phyloP scores from a whole-genome alignment of 1,140 invertebrate species.

The Aphelinus certus region DNA sequence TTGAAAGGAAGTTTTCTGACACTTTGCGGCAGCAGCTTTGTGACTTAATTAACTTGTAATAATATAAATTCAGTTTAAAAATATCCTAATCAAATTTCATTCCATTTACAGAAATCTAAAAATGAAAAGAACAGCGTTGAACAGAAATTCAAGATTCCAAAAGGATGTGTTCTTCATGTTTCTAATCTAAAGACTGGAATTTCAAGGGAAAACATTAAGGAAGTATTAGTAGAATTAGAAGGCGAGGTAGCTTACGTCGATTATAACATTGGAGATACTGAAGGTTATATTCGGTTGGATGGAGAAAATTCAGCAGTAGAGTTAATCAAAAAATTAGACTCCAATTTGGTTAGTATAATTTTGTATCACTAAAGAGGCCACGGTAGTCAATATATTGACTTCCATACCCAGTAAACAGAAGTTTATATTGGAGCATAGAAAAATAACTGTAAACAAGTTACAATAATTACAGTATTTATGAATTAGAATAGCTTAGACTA shows the following conservation, averaged over 20 bases:
- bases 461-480: no score
- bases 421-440: no score
- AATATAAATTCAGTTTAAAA: no score
- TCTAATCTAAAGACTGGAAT: conserved; percentile 71
- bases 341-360: conserved; percentile 19
- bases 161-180: conserved; percentile 77
- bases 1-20: no score
- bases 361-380: background rate
- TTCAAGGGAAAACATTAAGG: conserved; percentile 76
- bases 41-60: no score
- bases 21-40: no score
- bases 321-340: conserved; percentile 70
- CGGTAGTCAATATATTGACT: no score
- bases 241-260: conserved; percentile 78
- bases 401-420: no score
- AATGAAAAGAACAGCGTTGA: conserved; percentile 51
- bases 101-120: conserved; percentile 22
- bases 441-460: no score
- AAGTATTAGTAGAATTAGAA: conserved; percentile 71
- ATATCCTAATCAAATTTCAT: no score
- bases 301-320: conserved; percentile 74
- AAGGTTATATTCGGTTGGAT: conserved; percentile 76
- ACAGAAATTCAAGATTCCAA: conserved; percentile 67
- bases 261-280: conserved; percentile 75
- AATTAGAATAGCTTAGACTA: no score